Evolutionary conservation across 2,888 invertebrate species (phyloP), one percentile per base, ranked within the genome.

Genomic region (Strigamia transsilvanica): DNA sequence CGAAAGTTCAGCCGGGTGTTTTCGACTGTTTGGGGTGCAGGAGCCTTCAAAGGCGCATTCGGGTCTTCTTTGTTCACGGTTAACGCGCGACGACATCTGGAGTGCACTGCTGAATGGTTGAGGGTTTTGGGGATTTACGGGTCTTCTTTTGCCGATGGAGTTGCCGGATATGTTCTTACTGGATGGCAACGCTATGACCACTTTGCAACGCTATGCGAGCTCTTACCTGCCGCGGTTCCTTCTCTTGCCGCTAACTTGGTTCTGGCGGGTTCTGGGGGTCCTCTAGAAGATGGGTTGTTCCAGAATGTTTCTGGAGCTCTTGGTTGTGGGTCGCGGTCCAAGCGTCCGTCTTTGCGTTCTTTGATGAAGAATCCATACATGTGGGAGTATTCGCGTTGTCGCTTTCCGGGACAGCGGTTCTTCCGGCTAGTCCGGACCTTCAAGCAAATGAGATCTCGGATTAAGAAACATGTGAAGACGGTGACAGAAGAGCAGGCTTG

Each of bases 21-120:
- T 85, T 90, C 91, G 5, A 90, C 91, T 0, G 91, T 92, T 10
- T 94, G 94, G 94, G 90, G 92, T 2, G 93, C 93, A 1, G 92
- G 92, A 3, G 93, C 93, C 0, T 94, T 91, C 87, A 94, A 94
- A 87, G 94, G 93, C 0, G 93, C 93, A 5, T 93, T 93, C 85
- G 93, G 93, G 0, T 93, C 93, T 87, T 92, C 92, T 2, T 85
- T 93, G 78, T 91, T 91, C 85, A 90, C 93, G 83, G 93, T 93
- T 6, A 92, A 92, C 83, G 90, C 92, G 18, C 90, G 91, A 84
- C 89, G 92, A 79, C 93, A 93, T 87, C 88, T 93, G 80, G 93
- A 93, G 86, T 93, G 93, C 86, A 92, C 92, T 86, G 88, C 92
- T 83, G 89, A 92, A 80, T 93, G 93, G 93, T 86, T 93, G 83